Percentiles rank a stretch among this genome's conserved stretches.
These are phyloP conservation scores for Mohoua ochrocephala DNA, from an alignment of 2,113 vertebrate species.

Conservation along the genomic window DNA sequence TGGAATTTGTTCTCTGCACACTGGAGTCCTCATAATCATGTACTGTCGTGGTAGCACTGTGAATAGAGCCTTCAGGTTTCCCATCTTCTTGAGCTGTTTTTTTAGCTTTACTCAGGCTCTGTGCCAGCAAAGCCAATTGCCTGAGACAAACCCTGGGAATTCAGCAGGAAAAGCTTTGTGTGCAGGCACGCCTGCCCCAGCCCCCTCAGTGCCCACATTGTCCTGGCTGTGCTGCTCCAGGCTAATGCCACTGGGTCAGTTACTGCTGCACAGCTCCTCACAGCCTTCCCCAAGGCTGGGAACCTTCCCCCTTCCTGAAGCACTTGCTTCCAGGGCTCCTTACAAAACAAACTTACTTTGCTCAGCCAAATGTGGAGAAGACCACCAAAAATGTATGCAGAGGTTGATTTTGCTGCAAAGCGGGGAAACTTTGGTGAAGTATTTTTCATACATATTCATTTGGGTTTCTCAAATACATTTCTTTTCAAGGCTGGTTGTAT, in stretches of 20 bases:
- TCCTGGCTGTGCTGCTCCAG: accelerated
- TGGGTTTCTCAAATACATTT: not conserved
- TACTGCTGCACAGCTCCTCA: not conserved
- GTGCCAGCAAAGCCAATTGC: not conserved
- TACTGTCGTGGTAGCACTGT: not conserved
- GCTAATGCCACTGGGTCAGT: accelerated
- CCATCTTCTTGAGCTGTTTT: not conserved
- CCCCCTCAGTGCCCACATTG: not conserved
- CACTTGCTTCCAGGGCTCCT: not conserved
- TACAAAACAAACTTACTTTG: not conserved
- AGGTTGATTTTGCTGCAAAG: not conserved
- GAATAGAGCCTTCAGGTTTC: not conserved
- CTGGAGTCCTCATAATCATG: not conserved
- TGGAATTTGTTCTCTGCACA: not conserved
- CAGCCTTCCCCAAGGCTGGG: not conserved
- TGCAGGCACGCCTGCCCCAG: not conserved
- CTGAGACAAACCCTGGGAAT: not conserved
- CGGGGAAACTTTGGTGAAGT: not conserved
- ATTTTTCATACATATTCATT: not conserved
- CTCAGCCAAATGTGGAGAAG: not conserved
- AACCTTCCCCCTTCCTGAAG: not conserved
- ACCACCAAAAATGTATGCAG: not conserved
- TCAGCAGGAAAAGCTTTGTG: not conserved
- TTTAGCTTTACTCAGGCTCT: not conserved
- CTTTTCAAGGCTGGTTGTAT: not conserved